Conservation (phyloP, 2,113 vertebrate genomes). For the Scortum barcoo region DNA sequence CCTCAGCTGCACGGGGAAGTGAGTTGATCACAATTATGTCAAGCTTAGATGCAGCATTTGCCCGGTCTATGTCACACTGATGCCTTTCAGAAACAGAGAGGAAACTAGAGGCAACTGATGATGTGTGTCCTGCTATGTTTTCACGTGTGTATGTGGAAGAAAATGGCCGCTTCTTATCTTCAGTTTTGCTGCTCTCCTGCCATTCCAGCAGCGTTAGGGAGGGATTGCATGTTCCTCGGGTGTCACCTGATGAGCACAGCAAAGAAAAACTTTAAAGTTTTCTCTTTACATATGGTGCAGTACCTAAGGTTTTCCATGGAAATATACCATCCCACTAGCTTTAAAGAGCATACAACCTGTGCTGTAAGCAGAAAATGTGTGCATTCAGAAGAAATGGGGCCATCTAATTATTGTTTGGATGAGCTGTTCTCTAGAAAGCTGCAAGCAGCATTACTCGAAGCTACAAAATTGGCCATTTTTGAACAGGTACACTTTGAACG, state of each 20-base stretch:
- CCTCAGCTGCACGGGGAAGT: neutral
- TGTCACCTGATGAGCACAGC: constrained; percentile 23
- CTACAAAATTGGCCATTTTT: too few species aligned
- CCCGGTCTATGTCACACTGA: neutral
- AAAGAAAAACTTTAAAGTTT: constrained; percentile 15
- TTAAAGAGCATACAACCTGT: neutral
- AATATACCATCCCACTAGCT: neutral
- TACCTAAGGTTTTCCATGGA: neutral
- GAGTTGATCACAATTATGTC: constrained; percentile 11
- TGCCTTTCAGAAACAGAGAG: neutral
- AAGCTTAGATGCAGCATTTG: neutral
- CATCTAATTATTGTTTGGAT: too few species aligned
- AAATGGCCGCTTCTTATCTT: constrained; percentile 6
- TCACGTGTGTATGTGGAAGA: constrained; percentile 23
- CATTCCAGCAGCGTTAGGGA: constrained; percentile 4
- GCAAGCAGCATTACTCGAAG: too few species aligned
- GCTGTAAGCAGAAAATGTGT: too few species aligned
- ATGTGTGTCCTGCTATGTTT: neutral
- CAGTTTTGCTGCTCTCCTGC: neutral
- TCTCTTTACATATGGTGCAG: neutral
- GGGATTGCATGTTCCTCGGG: neutral
- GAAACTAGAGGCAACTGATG: neutral
- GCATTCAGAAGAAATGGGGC: neutral
- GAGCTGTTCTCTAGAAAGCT: too few species aligned
- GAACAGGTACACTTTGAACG: too few species aligned